Percentiles rank a stretch among this genome's conserved stretches.
Evolutionary conservation across 2,888 invertebrate species (phyloP).

Genomic region (Invenusta paracnida): DNA sequence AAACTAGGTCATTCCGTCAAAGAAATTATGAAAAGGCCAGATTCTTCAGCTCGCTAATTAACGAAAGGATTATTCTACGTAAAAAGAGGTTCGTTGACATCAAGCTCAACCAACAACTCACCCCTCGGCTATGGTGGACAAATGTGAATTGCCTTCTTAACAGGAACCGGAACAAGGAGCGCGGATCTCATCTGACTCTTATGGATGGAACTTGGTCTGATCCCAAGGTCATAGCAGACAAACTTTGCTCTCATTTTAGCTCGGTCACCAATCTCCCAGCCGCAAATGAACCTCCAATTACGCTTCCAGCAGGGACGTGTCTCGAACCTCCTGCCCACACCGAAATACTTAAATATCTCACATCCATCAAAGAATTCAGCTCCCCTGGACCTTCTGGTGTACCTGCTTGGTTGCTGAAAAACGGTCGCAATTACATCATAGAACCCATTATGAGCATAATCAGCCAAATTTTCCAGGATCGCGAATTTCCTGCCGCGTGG

Average conservation of each 20-base stretch:
- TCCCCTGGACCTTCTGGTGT: background rate
- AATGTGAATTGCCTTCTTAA: background rate
- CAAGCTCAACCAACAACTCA: background rate
- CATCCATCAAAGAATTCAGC: conserved; percentile 6
- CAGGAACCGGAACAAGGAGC: background rate
- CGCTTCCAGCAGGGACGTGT: background rate
- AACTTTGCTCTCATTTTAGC: background rate
- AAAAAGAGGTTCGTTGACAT: background rate
- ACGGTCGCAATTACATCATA: background rate
- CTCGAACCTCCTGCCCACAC: conserved; percentile 5
- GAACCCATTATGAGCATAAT: conserved; percentile 15
- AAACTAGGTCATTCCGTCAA: background rate
- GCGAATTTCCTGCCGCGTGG: background rate
- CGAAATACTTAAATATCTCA: background rate
- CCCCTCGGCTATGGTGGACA: background rate
- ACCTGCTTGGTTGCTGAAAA: conserved; percentile 11
- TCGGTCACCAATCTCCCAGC: background rate
- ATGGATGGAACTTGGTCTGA: background rate
- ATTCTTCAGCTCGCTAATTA: background rate
- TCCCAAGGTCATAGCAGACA: background rate
- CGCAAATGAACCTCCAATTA: background rate
- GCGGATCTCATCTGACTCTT: background rate
- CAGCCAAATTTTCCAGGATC: conserved; percentile 14
- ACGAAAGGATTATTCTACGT: background rate
- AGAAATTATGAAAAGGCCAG: background rate